These are phyloP conservation scores for Crenuchus spilurus DNA, from an alignment of 2,797 vertebrate genomes.

Conservation along the genomic window DNA sequence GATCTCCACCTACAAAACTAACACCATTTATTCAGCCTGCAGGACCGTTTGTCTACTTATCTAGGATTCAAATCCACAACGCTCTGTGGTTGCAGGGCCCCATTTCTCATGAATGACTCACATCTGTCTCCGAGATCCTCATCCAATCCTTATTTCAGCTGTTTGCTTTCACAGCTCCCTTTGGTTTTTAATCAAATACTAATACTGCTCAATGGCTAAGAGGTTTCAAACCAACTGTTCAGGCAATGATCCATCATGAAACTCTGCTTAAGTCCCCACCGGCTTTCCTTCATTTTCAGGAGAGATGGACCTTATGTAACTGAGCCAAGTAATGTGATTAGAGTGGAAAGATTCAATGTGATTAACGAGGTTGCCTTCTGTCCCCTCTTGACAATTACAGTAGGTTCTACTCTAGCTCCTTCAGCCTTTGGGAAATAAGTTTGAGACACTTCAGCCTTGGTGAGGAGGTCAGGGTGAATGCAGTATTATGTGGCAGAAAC, in stretches of 20 bases:
- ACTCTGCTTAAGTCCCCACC: neutral
- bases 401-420: neutral
- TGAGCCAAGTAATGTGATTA: conserved; percentile 18
- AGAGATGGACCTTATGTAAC: neutral
- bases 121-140: neutral
- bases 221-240: neutral
- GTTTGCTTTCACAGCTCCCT: neutral
- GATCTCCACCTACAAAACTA: neutral
- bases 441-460: neutral
- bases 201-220: neutral
- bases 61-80: neutral
- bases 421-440: neutral
- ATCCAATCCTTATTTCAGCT: neutral
- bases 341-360: neutral
- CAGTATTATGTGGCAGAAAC: neutral
- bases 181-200: neutral
- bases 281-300: neutral
- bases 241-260: neutral
- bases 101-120: neutral
- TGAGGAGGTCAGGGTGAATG: neutral
- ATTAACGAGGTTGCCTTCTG: conserved; percentile 1
- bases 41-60: neutral
- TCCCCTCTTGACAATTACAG: too few relatives aligned
- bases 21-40: neutral
- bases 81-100: neutral